A percentile compares a stretch with the other conserved stretches of the same genome.
These are phyloP conservation scores for Dascyllus trimaculatus DNA, from an alignment of 2,113 vertebrate genomes.

Conservation along the genomic window DNA sequence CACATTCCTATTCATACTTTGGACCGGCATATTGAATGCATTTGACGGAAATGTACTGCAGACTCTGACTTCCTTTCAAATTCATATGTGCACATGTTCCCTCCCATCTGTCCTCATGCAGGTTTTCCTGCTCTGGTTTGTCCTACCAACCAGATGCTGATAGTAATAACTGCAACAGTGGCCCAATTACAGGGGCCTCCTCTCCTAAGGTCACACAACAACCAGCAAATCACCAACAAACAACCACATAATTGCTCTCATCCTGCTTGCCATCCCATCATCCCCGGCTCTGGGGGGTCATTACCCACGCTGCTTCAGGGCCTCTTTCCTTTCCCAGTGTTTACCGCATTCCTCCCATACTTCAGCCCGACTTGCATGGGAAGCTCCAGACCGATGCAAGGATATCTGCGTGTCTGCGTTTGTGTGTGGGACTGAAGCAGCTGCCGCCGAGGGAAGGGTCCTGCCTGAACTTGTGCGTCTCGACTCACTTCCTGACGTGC, in stretches of 20 bases:
- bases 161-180: slow-evolving; percentile 47
- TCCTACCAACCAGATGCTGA: slow-evolving; percentile 41
- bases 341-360: slow-evolving; percentile 74
- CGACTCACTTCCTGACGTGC: slow-evolving; percentile 49
- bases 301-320: slow-evolving; percentile 61
- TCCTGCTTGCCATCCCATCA: slow-evolving; percentile 65
- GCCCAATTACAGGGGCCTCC: slow-evolving; percentile 63
- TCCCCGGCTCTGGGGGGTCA: slow-evolving; percentile 55
- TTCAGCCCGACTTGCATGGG: slow-evolving; percentile 36
- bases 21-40: too few relatives aligned
- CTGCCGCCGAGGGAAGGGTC: slow-evolving; percentile 43
- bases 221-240: slow-evolving; percentile 65
- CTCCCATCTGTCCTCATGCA: background rate
- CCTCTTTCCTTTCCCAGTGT: slow-evolving; percentile 68
- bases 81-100: background rate
- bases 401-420: slow-evolving; percentile 21
- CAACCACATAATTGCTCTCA: slow-evolving; percentile 73
- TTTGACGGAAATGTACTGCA: too few relatives aligned
- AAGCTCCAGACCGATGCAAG: slow-evolving; percentile 21
- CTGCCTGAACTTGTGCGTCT: slow-evolving; percentile 50
- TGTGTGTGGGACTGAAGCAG: slow-evolving; percentile 54
- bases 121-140: slow-evolving; percentile 25
- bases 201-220: slow-evolving; percentile 59
- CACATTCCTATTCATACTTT: too few relatives aligned
- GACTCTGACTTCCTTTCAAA: slow-evolving; percentile 9